A percentile compares a stretch with the other conserved stretches of the same genome.
Evolutionary conservation across 2,888 invertebrate species (phyloP).

Genomic region (Neocrepidodera transversa): DNA sequence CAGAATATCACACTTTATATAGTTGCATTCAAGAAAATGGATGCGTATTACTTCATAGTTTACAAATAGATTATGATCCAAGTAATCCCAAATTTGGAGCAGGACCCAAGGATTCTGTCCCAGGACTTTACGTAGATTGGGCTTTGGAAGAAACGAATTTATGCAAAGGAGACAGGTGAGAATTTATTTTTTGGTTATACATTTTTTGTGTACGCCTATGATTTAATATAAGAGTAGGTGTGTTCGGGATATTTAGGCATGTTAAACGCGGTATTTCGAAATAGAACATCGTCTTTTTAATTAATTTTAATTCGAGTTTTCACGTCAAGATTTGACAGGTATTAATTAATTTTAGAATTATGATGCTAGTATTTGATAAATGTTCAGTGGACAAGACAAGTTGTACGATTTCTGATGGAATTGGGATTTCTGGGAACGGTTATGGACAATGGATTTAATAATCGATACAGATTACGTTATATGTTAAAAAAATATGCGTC

Average conservation of each 20-base stretch:
- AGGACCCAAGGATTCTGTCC: slow-evolving; percentile 69
- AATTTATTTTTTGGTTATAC: background rate
- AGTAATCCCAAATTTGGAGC: slow-evolving; percentile 78
- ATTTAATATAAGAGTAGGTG: background rate
- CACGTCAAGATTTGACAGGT: background rate
- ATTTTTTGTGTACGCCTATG: too few species aligned
- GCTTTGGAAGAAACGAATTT: slow-evolving; percentile 78
- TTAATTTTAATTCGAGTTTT: background rate
- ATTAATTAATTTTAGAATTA: background rate
- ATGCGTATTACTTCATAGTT: slow-evolving; percentile 65
- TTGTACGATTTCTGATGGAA: background rate
- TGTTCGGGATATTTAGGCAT: background rate
- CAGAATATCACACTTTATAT: slow-evolving; percentile 59
- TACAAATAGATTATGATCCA: slow-evolving; percentile 73
- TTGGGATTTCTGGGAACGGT: background rate
- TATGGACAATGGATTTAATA: too few species aligned
- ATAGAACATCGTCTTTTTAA: background rate
- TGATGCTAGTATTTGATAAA: background rate
- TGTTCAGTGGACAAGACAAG: background rate
- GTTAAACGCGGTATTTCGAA: background rate
- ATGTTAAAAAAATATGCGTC: too few species aligned
- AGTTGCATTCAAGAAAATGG: slow-evolving; percentile 59
- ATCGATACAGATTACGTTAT: too few species aligned
- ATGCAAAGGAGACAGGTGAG: slow-evolving; percentile 72
- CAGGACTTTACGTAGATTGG: slow-evolving; percentile 81